These are phyloP conservation scores for Ptychochromis oligacanthus DNA, from an alignment of 2,113 vertebrate species.

Conservation along the genomic window DNA sequence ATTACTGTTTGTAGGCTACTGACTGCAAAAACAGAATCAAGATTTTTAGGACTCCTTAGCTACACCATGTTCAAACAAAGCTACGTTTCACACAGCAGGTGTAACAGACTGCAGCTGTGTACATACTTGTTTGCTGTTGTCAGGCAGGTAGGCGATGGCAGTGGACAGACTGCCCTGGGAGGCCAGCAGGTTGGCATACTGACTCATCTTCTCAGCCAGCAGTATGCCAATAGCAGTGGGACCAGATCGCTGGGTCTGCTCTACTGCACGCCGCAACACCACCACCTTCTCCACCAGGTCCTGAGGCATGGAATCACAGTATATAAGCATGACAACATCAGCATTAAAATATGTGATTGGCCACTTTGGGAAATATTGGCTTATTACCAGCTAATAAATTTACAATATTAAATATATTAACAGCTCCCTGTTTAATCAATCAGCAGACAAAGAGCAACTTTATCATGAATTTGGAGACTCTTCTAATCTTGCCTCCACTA, in stretches of 20 bases:
- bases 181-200: conserved; percentile 91
- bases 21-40: too few relatives aligned
- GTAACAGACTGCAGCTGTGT: neutral
- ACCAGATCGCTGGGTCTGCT: conserved; percentile 82
- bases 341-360: neutral
- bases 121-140: conserved; percentile 85
- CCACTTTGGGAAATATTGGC: neutral
- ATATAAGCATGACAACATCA: neutral
- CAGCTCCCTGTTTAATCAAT: neutral
- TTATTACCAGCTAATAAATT: neutral
- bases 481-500: neutral
- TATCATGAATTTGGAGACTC: neutral
- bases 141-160: conserved; percentile 91
- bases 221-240: conserved; percentile 81
- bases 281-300: conserved; percentile 97
- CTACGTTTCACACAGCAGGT: neutral
- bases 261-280: conserved; percentile 88
- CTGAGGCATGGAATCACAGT: conserved; percentile 57
- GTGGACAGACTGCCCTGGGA: conserved; percentile 93
- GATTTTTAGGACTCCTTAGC: too few relatives aligned
- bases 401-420: neutral
- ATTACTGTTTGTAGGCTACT: too few relatives aligned
- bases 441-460: neutral
- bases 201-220: conserved; percentile 92
- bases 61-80: too few relatives aligned